phyloP scores from a whole-genome alignment of 2,113 vertebrate genomes.

The Archocentrus centrarchus region DNA sequence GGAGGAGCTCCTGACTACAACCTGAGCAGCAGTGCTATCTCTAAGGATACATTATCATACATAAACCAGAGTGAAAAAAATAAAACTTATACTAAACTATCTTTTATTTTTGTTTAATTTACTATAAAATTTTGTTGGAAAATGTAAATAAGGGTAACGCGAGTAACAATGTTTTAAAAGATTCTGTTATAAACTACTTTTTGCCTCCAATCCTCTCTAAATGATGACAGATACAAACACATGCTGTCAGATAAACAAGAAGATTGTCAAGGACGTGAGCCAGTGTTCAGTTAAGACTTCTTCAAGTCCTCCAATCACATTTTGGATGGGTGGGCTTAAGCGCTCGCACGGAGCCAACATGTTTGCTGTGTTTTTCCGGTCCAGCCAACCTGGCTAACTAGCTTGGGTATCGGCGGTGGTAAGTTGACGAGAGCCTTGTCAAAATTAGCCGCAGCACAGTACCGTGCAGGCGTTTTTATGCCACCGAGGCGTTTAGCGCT shows the following conservation, averaged over 20 bases:
- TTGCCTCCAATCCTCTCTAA: neutral
- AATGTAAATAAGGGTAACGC: neutral
- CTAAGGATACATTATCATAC: neutral
- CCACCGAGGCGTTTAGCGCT: neutral
- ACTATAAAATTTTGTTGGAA: neutral
- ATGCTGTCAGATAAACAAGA: conserved; percentile 47
- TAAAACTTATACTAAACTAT: neutral
- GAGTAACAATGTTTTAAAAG: neutral
- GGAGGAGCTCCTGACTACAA: conserved; percentile 45
- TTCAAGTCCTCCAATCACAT: conserved; percentile 53
- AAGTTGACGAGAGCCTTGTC: conserved; percentile 64
- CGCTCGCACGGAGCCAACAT: conserved; percentile 36
- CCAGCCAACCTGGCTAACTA: conserved; percentile 67
- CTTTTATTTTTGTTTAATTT: neutral
- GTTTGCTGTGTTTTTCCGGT: conserved; percentile 65
- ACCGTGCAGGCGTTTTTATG: conserved; percentile 32
- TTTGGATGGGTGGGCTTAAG: conserved; percentile 38
- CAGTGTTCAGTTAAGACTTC: neutral
- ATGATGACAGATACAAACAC: conserved; percentile 13
- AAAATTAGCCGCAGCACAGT: conserved; percentile 36
- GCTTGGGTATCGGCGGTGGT: conserved; percentile 67
- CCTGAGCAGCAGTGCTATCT: neutral
- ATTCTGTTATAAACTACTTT: neutral
- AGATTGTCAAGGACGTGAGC: conserved; percentile 17
- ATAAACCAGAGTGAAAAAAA: neutral